phyloP scores from a whole-genome alignment of 2,113 vertebrate genomes.

The Leucoraja erinaceus region DNA sequence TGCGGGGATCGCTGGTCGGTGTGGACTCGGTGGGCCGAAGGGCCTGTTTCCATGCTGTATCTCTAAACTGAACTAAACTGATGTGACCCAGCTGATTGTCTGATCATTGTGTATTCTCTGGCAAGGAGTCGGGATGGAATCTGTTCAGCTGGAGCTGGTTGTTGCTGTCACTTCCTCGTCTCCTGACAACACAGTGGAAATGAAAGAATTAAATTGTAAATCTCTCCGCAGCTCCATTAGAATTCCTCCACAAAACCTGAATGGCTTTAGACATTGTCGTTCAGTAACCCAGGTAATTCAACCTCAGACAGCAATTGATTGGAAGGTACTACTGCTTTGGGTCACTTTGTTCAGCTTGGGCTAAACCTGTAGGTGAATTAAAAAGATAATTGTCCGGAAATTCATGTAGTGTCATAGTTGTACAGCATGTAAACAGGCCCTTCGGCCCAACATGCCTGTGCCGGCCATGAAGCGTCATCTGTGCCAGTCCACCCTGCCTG shows the following conservation, averaged over 20 bases:
- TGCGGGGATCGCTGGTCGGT: too few species aligned
- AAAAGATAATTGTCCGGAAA: background rate
- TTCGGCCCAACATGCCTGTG: too few species aligned
- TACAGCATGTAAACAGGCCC: too few species aligned
- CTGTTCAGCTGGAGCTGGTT: background rate
- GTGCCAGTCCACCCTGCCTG: too few species aligned
- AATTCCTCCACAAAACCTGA: background rate
- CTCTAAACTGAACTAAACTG: too few species aligned
- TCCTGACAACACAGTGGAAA: background rate
- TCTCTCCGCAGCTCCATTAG: background rate
- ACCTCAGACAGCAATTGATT: background rate
- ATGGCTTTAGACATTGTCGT: background rate
- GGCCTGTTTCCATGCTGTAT: too few species aligned
- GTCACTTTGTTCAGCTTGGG: background rate
- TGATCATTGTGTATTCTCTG: background rate
- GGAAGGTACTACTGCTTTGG: background rate
- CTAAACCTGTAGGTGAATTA: background rate
- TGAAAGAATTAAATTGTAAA: conserved; percentile 34
- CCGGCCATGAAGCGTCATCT: too few species aligned
- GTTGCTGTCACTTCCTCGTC: background rate
- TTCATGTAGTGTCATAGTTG: too few species aligned
- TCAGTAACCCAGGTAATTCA: background rate
- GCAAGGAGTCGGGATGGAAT: background rate
- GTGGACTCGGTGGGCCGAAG: too few species aligned
- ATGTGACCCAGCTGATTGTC: background rate